Evolutionary conservation across 2,888 invertebrate genomes (phyloP), one percentile per base, ranked within the genome.

Genomic region (Cheilosia impressa): DNA sequence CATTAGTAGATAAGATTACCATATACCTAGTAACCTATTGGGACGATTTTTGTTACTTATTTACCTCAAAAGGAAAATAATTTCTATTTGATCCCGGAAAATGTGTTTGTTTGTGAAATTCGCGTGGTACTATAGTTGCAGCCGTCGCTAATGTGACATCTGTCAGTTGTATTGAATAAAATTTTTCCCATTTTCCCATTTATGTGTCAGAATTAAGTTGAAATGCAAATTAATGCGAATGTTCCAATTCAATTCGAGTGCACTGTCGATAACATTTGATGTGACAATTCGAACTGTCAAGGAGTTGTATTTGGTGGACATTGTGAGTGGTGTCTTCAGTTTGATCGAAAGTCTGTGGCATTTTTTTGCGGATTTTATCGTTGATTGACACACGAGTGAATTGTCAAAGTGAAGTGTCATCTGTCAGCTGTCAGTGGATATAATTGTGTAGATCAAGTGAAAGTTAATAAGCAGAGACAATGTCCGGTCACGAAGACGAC

Each of bases 401-500:
- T 17, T 24, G 1, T 53, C 45, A 1, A 41, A 53, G 68, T 68
- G 71, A 41, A 1, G 24, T n/a, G 27, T 13, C n/a, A 53, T 15
- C 38, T 55, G 22, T 45, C 9, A 10, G 50, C 15, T 55, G n/a
- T 58, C 9, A 27, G 55, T 50, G 41, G 31, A 24, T 24, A 31
- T 62, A 58, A 41, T 34, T 76, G 4, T 43, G 22, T 2, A 52
- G 9, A 22, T 52, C 24, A 34, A 52, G 43, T 60, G 24, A 22
- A 58, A 52, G 45, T 38, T 34, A 66, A 43, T 47, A 65, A 17
- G 15, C 24, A 66, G 10, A 72, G 66, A 91, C 87, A 88, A 92
- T 92, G 92, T 92, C 92, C 82, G 91, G 91, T 60, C 90, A 90
- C 82, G 92, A 89, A 89, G 91, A 90, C 88, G 91, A 89, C 88